phyloP scores from a whole-genome alignment of 2,888 invertebrate genomes.

The Campoletis raptor region DNA sequence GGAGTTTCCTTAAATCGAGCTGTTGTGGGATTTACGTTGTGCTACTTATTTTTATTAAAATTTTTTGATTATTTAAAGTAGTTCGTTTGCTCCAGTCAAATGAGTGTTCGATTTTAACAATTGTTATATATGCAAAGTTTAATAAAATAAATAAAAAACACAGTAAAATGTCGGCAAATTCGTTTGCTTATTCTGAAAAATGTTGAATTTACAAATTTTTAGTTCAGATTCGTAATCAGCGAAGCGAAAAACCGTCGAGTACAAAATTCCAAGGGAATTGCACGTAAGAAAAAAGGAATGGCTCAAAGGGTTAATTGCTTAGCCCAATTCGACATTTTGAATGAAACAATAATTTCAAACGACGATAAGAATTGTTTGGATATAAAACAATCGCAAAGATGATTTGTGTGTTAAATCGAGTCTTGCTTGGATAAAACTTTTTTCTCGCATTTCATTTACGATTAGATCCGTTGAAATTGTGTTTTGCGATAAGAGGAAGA shows the following conservation, averaged over 20 bases:
- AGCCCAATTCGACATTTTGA: neutral
- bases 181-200: too few species aligned
- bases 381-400: neutral
- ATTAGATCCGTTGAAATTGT: slow-evolving; percentile 24
- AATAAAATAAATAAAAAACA: too few species aligned
- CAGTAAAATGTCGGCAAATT: too few species aligned
- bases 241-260: neutral
- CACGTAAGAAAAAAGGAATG: neutral
- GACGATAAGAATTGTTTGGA: neutral
- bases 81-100: too few species aligned
- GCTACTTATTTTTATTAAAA: too few species aligned
- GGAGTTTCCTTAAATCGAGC: neutral
- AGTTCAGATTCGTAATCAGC: too few species aligned
- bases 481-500: slow-evolving; percentile 18
- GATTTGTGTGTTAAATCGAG: neutral
- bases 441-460: neutral
- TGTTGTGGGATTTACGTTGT: too few species aligned
- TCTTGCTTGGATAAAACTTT: slow-evolving; percentile 12
- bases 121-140: too few species aligned
- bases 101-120: too few species aligned
- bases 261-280: neutral
- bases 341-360: neutral
- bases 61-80: too few species aligned
- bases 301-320: neutral
- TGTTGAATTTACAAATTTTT: too few species aligned